These are phyloP conservation scores for Aplysia californica DNA, from an alignment of 1,140 invertebrate genomes.

Conservation along the genomic window DNA sequence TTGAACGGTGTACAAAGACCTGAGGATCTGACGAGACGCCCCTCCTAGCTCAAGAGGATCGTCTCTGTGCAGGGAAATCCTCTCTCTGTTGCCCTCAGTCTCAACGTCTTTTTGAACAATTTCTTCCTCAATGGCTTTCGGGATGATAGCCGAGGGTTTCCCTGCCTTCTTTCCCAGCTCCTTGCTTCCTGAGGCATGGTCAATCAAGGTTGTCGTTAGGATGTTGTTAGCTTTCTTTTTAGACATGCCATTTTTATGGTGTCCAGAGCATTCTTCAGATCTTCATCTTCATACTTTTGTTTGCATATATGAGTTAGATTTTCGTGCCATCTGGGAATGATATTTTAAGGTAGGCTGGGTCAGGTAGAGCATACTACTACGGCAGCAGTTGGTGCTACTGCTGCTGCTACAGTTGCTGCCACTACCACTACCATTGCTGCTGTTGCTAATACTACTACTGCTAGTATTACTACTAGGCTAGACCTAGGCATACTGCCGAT, in stretches of 20 bases:
- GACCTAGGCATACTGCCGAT: too few species aligned
- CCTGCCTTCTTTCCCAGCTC: not conserved
- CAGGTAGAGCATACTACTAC: too few species aligned
- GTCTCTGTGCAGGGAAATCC: slow-evolving; percentile 2
- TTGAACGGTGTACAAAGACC: slow-evolving; percentile 8
- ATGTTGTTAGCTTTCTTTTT: not conserved
- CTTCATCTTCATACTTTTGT: not conserved
- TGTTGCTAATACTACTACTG: too few species aligned
- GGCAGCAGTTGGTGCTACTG: too few species aligned
- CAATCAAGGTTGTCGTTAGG: not conserved
- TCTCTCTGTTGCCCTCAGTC: not conserved
- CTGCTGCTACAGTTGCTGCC: too few species aligned
- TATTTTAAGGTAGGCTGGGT: too few species aligned
- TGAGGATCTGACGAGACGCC: not conserved
- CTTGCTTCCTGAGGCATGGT: not conserved
- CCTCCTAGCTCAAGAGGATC: slow-evolving; percentile 1
- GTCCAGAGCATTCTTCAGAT: not conserved
- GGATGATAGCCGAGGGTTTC: not conserved
- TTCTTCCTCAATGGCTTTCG: not conserved
- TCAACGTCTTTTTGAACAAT: slow-evolving; percentile 2
- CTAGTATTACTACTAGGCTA: too few species aligned
- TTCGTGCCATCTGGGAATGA: too few species aligned
- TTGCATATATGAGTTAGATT: too few species aligned
- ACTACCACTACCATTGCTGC: too few species aligned
- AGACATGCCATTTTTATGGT: not conserved